Conservation (phyloP, 2,113 vertebrate species). For the Laticauda colubrina region DNA sequence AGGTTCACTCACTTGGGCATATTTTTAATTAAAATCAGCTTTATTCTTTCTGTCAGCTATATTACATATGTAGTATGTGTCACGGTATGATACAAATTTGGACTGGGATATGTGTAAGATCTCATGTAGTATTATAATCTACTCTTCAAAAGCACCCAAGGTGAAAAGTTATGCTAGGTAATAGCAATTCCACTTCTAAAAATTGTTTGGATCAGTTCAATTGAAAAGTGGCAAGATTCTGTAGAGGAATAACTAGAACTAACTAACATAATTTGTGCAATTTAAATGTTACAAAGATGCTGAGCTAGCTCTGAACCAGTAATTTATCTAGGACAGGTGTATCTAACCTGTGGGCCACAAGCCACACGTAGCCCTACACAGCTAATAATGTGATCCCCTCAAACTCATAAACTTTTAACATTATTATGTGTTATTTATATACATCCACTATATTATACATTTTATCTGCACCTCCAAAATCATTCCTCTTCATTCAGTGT, state of each 20-base stretch:
- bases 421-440: neutral
- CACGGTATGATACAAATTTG: constrained; percentile 41
- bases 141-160: neutral
- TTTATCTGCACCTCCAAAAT: neutral
- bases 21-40: constrained; percentile 52
- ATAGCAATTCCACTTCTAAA: neutral
- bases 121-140: neutral
- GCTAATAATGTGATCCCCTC: neutral
- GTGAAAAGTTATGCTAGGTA: neutral
- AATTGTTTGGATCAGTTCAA: neutral
- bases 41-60: constrained; percentile 47
- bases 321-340: neutral
- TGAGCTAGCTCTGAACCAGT: neutral
- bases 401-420: neutral
- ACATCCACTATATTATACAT: neutral
- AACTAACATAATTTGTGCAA: neutral
- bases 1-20: constrained; percentile 48
- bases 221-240: neutral
- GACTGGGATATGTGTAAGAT: neutral
- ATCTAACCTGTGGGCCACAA: neutral
- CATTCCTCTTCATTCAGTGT: neutral
- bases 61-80: constrained; percentile 37
- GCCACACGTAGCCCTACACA: neutral
- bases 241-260: neutral
- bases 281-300: neutral